A percentile compares a stretch with the other conserved stretches of the same genome.
These are phyloP conservation scores for Brachymystax lenok DNA, from an alignment of 2,797 vertebrate genomes.

Conservation along the genomic window DNA sequence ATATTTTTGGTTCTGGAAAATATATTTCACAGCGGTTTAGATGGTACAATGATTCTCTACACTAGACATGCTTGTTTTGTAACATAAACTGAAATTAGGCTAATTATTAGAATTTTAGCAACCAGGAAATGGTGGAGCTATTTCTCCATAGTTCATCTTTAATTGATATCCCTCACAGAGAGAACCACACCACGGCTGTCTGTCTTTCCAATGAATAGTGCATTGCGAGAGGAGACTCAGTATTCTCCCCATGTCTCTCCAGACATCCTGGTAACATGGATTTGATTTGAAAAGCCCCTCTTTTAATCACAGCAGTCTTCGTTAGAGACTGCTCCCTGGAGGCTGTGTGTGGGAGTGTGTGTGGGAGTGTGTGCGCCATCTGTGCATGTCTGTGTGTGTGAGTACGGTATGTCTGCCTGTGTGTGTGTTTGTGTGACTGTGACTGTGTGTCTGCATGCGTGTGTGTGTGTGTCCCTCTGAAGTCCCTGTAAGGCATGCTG, in stretches of 20 bases:
- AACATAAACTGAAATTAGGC: no score
- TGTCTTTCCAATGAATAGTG: conserved; percentile 49
- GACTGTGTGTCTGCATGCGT: not conserved
- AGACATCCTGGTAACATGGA: conserved; percentile 7
- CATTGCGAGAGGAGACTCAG: conserved; percentile 27
- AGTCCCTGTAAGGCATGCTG: conserved; percentile 36
- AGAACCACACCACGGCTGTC: not conserved
- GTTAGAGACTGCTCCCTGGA: conserved; percentile 9
- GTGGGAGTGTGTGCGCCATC: not conserved
- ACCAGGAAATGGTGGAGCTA: no score
- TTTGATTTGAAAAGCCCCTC: conserved; percentile 24
- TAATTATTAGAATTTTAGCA: no score
- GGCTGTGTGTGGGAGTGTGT: conserved; percentile 11
- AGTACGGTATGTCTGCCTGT: no score
- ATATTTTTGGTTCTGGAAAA: no score
- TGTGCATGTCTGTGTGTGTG: not conserved
- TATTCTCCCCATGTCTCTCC: conserved; percentile 19
- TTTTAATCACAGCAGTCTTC: conserved; percentile 19
- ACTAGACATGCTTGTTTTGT: no score
- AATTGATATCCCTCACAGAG: not conserved
- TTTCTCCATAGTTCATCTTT: no score
- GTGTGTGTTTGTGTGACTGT: conserved; percentile 7
- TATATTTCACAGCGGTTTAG: no score
- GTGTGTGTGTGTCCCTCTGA: not conserved
- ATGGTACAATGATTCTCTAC: no score